A percentile compares a stretch with the other conserved stretches of the same genome.
Evolutionary conservation across 2,888 invertebrate genomes (phyloP).

Genomic region (Pinctada fucata): DNA sequence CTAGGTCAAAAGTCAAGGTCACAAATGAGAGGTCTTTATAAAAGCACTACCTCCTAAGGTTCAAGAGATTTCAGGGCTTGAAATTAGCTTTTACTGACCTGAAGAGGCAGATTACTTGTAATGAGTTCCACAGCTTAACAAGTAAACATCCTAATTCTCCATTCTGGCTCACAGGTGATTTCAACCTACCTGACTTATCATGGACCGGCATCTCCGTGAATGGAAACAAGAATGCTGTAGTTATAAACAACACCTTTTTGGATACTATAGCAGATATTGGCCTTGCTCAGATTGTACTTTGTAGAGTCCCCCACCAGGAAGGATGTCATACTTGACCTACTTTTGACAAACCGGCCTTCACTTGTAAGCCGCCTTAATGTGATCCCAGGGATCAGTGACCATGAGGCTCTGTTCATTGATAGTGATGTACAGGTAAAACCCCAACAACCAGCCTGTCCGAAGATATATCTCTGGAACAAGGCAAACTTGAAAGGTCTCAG

Average conservation of each 20-base stretch:
- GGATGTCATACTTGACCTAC: neutral
- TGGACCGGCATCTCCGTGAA: neutral
- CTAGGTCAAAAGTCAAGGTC: no score
- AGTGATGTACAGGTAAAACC: constrained; percentile 9
- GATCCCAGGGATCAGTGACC: constrained; percentile 12
- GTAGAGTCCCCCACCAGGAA: constrained; percentile 2
- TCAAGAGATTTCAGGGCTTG: no score
- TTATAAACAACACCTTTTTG: neutral
- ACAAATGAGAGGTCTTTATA: no score
- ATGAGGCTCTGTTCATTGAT: constrained; percentile 8
- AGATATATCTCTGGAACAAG: constrained; percentile 15
- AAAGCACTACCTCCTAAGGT: no score
- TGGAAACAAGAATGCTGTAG: neutral
- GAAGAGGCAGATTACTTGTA: neutral
- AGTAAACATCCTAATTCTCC: neutral
- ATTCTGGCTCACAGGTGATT: constrained; percentile 12
- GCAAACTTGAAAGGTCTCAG: constrained; percentile 7
- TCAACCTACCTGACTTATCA: constrained; percentile 14
- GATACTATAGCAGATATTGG: neutral
- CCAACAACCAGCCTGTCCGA: neutral
- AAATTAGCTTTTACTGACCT: no score
- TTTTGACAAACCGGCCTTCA: constrained; percentile 14
- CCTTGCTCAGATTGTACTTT: neutral
- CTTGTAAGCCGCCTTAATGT: constrained; percentile 6
- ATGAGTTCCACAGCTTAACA: neutral